These are phyloP conservation scores for Lepidurus arcticus DNA, from an alignment of 1,140 invertebrate species.

Conservation along the genomic window DNA sequence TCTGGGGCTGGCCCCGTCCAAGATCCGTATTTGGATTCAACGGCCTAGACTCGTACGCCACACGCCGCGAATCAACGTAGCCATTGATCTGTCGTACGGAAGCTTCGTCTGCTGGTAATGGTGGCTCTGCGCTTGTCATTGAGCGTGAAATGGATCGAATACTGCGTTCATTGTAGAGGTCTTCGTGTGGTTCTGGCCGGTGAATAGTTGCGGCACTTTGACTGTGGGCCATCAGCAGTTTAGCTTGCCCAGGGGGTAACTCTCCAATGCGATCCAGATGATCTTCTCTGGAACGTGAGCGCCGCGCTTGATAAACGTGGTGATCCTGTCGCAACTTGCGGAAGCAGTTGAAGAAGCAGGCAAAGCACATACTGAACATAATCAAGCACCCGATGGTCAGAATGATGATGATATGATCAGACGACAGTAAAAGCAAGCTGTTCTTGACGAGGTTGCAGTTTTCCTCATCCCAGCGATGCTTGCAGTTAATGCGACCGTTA, in stretches of 20 bases:
- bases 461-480: conserved; percentile 75
- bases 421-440: conserved; percentile 37
- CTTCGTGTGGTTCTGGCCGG: neutral
- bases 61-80: conserved; percentile 24
- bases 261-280: conserved; percentile 32
- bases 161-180: neutral
- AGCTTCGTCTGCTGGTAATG: neutral
- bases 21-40: conserved; percentile 24
- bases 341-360: conserved; percentile 76
- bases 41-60: conserved; percentile 36
- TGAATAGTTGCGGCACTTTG: conserved; percentile 7
- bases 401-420: conserved; percentile 76
- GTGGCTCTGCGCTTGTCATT: neutral
- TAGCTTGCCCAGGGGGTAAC: conserved; percentile 24
- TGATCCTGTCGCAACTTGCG: conserved; percentile 76
- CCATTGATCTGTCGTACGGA: neutral
- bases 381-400: conserved; percentile 82
- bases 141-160: neutral
- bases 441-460: conserved; percentile 46
- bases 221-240: conserved; percentile 28
- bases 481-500: conserved; percentile 68
- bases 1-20: conserved; percentile 16
- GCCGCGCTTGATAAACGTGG: conserved; percentile 45
- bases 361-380: conserved; percentile 76
- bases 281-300: conserved; percentile 35